A percentile compares a stretch with the other conserved stretches of the same genome.
Evolutionary conservation across 2,888 invertebrate species (phyloP).

Genomic region (Parthenolecanium corni): DNA sequence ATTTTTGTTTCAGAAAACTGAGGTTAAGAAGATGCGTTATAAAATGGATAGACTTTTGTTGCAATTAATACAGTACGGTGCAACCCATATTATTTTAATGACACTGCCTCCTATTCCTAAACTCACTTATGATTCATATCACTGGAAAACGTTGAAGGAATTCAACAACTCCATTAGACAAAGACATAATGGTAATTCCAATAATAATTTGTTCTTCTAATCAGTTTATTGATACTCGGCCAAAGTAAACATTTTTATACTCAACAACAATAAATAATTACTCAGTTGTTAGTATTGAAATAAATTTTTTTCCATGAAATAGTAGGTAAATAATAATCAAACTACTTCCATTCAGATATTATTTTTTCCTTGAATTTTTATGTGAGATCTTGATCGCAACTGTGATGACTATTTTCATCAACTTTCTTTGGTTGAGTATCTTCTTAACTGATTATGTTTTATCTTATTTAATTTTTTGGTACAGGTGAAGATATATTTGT

Average conservation of each 20-base stretch:
- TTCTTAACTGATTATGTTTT: too few relatives aligned
- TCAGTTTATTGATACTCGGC: too few relatives aligned
- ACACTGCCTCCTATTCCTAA: constrained; percentile 33
- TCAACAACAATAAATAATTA: too few relatives aligned
- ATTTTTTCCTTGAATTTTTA: neutral
- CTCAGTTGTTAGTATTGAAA: too few relatives aligned
- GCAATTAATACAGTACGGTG: neutral
- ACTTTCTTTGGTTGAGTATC: too few relatives aligned
- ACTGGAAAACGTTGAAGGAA: constrained; percentile 1
- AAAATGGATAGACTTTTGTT: neutral
- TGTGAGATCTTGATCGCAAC: too few relatives aligned
- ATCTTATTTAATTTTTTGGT: too few relatives aligned
- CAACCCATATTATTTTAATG: constrained; percentile 2
- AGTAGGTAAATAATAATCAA: too few relatives aligned
- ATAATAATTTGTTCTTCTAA: too few relatives aligned
- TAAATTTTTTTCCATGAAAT: too few relatives aligned
- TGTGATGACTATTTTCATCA: too few relatives aligned
- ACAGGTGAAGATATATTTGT: neutral
- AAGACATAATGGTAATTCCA: neutral
- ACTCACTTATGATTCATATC: constrained; percentile 14
- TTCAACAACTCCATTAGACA: neutral
- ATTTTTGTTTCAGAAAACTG: neutral
- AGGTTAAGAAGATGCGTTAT: neutral
- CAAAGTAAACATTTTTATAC: too few relatives aligned
- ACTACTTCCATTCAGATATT: neutral